phyloP scores from a whole-genome alignment of 2,888 invertebrate species.

The Chironomus riparius region DNA sequence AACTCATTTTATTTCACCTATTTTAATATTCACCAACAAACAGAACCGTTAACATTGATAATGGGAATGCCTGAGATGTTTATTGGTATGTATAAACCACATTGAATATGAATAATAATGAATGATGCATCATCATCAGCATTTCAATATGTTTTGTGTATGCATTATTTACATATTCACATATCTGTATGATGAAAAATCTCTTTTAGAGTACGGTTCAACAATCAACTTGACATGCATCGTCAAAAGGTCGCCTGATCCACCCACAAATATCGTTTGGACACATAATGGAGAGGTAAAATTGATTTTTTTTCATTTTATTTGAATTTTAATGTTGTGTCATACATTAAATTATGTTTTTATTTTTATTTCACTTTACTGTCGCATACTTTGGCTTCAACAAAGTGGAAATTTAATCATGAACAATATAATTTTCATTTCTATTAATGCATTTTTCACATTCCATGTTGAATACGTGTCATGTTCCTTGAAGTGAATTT shows the following conservation, averaged over 20 bases:
- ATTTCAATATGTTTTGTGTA: too few relatives aligned
- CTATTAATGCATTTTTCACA: slow-evolving; percentile 24
- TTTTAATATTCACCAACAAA: not conserved
- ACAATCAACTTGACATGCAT: slow-evolving; percentile 30
- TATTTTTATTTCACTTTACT: too few relatives aligned
- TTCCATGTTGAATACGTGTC: not conserved
- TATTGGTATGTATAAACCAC: not conserved
- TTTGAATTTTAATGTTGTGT: too few relatives aligned
- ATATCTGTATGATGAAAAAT: not conserved
- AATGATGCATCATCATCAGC: too few relatives aligned
- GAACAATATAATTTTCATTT: slow-evolving; percentile 28
- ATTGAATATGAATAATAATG: not conserved
- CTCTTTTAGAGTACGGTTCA: not conserved
- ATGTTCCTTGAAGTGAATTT: too few relatives aligned
- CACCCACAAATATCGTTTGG: slow-evolving; percentile 39
- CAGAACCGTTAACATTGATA: not conserved
- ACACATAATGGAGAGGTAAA: slow-evolving; percentile 37
- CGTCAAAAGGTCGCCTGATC: slow-evolving; percentile 32
- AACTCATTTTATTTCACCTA: too few relatives aligned
- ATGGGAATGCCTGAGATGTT: slow-evolving; percentile 8
- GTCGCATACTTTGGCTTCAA: too few relatives aligned
- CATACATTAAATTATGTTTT: too few relatives aligned
- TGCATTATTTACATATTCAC: too few relatives aligned
- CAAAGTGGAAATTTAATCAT: too few relatives aligned
- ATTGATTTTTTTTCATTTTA: not conserved